A percentile compares a stretch with the other conserved stretches of the same genome.
These are phyloP conservation scores for Entelurus aequoreus DNA, from an alignment of 2,113 vertebrate genomes.

Conservation along the genomic window DNA sequence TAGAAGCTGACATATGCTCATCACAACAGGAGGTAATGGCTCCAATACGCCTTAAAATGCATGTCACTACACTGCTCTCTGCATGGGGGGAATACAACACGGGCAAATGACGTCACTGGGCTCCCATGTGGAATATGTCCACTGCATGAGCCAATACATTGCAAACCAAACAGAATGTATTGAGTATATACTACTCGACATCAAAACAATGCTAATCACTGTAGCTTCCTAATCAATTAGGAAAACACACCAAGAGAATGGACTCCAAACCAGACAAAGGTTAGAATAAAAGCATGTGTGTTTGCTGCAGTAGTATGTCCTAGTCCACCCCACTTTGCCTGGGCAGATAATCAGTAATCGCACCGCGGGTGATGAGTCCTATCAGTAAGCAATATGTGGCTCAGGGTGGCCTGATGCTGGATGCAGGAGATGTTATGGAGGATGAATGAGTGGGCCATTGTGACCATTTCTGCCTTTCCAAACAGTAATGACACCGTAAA, in stretches of 20 bases:
- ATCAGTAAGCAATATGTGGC: conserved; percentile 21
- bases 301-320: conserved; percentile 11
- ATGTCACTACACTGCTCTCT: conserved; percentile 15
- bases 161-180: no score
- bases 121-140: neutral
- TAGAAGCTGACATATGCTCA: conserved; percentile 56
- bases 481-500: neutral
- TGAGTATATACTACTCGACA: no score
- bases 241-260: neutral
- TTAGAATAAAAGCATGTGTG: neutral
- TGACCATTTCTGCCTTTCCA: neutral
- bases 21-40: conserved; percentile 48
- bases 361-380: conserved; percentile 49
- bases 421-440: conserved; percentile 8
- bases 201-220: no score
- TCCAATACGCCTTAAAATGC: conserved; percentile 16
- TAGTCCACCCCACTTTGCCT: conserved; percentile 22
- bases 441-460: conserved; percentile 11
- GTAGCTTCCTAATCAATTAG: neutral
- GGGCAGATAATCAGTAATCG: conserved; percentile 61
- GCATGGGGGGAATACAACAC: conserved; percentile 5
- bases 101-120: neutral
- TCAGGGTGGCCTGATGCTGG: conserved; percentile 12
- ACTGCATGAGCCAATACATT: no score
- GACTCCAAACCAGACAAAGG: neutral